Evolutionary conservation across 1,140 invertebrate genomes (phyloP).

Genomic region (Drosophila athabasca): DNA sequence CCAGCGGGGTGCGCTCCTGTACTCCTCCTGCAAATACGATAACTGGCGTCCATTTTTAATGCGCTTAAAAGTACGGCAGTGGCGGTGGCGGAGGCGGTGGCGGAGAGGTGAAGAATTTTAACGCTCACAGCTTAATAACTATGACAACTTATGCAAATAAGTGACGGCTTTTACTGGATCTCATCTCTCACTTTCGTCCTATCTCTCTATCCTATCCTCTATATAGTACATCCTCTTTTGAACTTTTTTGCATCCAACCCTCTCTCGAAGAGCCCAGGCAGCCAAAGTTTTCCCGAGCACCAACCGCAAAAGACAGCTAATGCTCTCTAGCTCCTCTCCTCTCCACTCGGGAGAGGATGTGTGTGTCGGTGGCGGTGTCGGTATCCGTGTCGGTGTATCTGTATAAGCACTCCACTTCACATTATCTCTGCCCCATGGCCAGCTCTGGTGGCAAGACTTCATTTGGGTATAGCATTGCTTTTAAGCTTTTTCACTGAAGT

Average conservation of each 20-base stretch:
- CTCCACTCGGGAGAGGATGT: not conserved
- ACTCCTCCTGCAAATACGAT: slow-evolving; percentile 24
- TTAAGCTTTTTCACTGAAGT: slow-evolving; percentile 5
- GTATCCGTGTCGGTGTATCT: slow-evolving; percentile 14
- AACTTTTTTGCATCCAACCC: slow-evolving; percentile 37
- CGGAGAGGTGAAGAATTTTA: slow-evolving; percentile 35
- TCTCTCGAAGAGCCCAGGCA: slow-evolving; percentile 22
- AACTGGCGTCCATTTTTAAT: slow-evolving; percentile 66
- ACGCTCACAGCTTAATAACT: slow-evolving; percentile 71
- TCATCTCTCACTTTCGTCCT: slow-evolving; percentile 21
- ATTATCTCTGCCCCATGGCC: slow-evolving; percentile 48
- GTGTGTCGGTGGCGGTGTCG: not conserved
- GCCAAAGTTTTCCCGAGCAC: slow-evolving; percentile 43
- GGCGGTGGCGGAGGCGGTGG: slow-evolving; percentile 2
- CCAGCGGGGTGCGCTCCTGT: slow-evolving; percentile 9
- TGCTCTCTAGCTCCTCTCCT: slow-evolving; percentile 30
- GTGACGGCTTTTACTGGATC: slow-evolving; percentile 51
- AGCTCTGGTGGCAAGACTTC: slow-evolving; percentile 17
- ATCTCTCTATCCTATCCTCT: not conserved
- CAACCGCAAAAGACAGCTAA: slow-evolving; percentile 77
- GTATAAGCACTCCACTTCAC: slow-evolving; percentile 29
- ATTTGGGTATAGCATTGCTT: slow-evolving; percentile 39
- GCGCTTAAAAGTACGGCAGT: slow-evolving; percentile 70
- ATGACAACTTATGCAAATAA: slow-evolving; percentile 80
- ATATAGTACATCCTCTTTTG: slow-evolving; percentile 10